These are phyloP conservation scores for Sesia apiformis DNA, from an alignment of 2,888 invertebrate genomes.

Conservation along the genomic window DNA sequence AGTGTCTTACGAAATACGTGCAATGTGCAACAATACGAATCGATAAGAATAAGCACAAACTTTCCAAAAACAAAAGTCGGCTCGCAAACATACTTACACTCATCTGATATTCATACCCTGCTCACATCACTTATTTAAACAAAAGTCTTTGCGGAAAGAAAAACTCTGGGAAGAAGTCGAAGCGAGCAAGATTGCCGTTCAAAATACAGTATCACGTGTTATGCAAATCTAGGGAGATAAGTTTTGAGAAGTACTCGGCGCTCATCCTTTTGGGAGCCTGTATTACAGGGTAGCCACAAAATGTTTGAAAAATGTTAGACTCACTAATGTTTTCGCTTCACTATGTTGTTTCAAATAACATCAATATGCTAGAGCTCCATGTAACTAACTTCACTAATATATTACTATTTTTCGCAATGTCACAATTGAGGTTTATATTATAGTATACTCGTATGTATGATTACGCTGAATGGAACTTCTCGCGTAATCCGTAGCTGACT, in stretches of 20 bases:
- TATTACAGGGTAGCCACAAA: slow-evolving; percentile 7
- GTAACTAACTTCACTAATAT: too few relatives aligned
- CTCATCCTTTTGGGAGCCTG: slow-evolving; percentile 16
- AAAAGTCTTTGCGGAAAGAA: slow-evolving; percentile 2
- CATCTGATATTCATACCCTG: slow-evolving; percentile 13
- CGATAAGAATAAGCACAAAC: too few relatives aligned
- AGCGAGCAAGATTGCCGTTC: slow-evolving; percentile 9
- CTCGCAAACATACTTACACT: not conserved
- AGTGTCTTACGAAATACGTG: too few relatives aligned
- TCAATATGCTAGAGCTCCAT: too few relatives aligned
- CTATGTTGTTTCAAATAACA: too few relatives aligned
- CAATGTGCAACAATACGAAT: too few relatives aligned
- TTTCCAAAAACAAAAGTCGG: not conserved
- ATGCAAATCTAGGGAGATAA: slow-evolving; percentile 18
- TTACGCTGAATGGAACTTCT: too few relatives aligned
- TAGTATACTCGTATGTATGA: too few relatives aligned
- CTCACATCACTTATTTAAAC: slow-evolving; percentile 6
- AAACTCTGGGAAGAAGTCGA: slow-evolving; percentile 3
- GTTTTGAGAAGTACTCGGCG: slow-evolving; percentile 23
- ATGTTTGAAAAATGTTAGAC: not conserved
- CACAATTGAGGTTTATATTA: too few relatives aligned
- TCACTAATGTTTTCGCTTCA: not conserved
- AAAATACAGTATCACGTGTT: slow-evolving; percentile 10
- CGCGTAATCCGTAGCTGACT: too few relatives aligned
- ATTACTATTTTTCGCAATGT: too few relatives aligned